Evolutionary conservation across 2,113 vertebrate genomes (phyloP).

Genomic region (Periophthalmodon schlosseri): DNA sequence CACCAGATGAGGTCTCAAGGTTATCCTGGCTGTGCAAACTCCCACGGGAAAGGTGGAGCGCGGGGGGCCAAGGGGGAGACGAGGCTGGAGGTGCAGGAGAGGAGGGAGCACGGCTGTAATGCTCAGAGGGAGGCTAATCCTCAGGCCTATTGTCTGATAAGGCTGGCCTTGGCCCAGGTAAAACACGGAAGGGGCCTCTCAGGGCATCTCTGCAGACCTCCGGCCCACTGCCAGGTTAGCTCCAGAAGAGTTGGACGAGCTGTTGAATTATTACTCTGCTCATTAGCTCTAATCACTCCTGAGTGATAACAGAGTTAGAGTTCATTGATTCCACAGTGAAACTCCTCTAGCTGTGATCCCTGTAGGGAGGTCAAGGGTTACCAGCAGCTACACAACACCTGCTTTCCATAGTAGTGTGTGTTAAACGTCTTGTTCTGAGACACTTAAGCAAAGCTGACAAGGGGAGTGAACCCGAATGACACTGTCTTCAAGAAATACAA

Average conservation of each 20-base stretch:
- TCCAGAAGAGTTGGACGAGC: constrained; percentile 23
- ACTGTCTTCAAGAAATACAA: constrained; percentile 3
- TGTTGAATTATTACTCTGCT: constrained; percentile 50
- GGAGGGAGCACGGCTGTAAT: constrained; percentile 65
- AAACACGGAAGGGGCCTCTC: constrained; percentile 60
- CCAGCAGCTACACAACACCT: constrained; percentile 36
- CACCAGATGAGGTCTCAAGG: constrained; percentile 85
- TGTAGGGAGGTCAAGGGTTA: constrained; percentile 38
- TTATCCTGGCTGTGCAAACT: constrained; percentile 84
- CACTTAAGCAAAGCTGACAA: constrained; percentile 21
- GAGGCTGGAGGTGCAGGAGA: constrained; percentile 64
- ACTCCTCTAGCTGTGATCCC: constrained; percentile 26
- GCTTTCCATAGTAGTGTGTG: constrained; percentile 21
- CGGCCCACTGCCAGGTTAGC: constrained; percentile 47
- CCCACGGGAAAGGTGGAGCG: constrained; percentile 92
- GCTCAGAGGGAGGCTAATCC: constrained; percentile 67
- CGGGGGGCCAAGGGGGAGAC: constrained; percentile 57
- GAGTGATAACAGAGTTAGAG: constrained; percentile 39
- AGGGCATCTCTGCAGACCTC: constrained; percentile 43
- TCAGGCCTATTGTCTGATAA: constrained; percentile 54
- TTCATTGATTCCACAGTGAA: constrained; percentile 23
- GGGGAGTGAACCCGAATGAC: background rate
- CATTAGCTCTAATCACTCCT: constrained; percentile 46
- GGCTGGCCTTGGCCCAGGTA: constrained; percentile 67
- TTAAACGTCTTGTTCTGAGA: constrained; percentile 36